Conservation (phyloP, 2,797 vertebrate species). For the Ctenopoma kingsleyae region DNA sequence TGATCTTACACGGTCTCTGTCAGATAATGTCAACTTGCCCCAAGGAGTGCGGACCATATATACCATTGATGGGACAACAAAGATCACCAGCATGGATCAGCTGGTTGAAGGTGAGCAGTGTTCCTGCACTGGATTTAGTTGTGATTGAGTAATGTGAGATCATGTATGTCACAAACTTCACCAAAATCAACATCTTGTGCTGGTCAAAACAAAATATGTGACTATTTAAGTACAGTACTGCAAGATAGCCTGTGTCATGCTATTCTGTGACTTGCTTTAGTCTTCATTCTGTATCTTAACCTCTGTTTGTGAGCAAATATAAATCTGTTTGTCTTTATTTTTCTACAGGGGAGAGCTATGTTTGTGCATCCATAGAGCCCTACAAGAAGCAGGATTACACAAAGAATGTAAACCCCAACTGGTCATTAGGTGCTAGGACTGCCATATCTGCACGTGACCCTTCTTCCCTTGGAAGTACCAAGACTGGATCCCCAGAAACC, state of each 20-base stretch:
- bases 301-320: neutral
- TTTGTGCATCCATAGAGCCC: conserved; percentile 96
- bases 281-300: neutral
- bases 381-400: conserved; percentile 97
- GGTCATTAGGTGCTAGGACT: conserved; percentile 92
- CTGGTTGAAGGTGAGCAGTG: conserved; percentile 92
- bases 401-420: conserved; percentile 98
- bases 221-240: neutral
- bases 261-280: neutral
- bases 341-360: conserved; percentile 93
- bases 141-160: neutral
- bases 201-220: conserved; percentile 6
- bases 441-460: conserved; percentile 82
- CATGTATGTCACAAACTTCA: neutral
- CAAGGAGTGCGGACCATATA: conserved; percentile 98
- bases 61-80: conserved; percentile 90
- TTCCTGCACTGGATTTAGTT: conserved; percentile 9
- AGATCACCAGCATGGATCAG: conserved; percentile 92
- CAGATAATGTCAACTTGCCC: conserved; percentile 97
- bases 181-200: neutral
- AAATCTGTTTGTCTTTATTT: conserved; percentile 11
- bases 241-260: neutral
- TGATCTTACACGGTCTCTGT: conserved; percentile 95
- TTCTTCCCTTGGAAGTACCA: conserved; percentile 89
- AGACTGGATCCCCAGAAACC: conserved; percentile 84